These are phyloP conservation scores for Epizoanthus rinbou DNA, from an alignment of 92 coral and sea anemone species.

Conservation along the genomic window DNA sequence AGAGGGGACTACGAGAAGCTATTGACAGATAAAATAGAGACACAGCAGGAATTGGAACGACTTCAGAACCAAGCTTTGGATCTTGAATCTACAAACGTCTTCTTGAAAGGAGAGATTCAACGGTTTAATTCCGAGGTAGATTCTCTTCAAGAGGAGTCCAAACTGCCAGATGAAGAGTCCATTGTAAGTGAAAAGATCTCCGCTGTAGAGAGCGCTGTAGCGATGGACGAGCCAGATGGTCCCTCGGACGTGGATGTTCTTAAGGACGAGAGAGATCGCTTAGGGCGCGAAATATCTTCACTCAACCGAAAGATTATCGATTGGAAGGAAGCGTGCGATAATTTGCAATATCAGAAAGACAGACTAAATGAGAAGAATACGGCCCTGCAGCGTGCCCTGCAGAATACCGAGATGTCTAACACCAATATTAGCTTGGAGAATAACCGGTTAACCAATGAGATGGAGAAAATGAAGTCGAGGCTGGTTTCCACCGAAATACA, in stretches of 20 bases:
- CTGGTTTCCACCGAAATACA: constrained; percentile 76
- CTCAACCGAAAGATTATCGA: constrained; percentile 70
- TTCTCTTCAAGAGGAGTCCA: constrained; percentile 30
- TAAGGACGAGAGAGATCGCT: constrained; percentile 83
- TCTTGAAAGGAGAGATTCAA: constrained; percentile 49
- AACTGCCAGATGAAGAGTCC: constrained; percentile 38
- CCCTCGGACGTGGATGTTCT: constrained; percentile 70
- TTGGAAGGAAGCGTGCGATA: constrained; percentile 74
- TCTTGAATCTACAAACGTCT: constrained; percentile 41
- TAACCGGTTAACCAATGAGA: constrained; percentile 77
- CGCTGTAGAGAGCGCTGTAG: constrained; percentile 46
- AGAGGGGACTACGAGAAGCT: constrained; percentile 52
- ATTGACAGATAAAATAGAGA: constrained; percentile 48
- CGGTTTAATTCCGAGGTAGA: constrained; percentile 48
- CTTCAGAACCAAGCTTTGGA: constrained; percentile 52
- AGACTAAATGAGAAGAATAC: constrained; percentile 45
- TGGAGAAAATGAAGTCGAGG: constrained; percentile 71
- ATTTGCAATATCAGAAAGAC: constrained; percentile 71
- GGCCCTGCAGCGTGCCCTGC: constrained; percentile 45
- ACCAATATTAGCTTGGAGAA: constrained; percentile 69
- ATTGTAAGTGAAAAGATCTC: constrained; percentile 33
- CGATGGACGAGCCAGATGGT: constrained; percentile 50
- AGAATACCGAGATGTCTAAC: constrained; percentile 50
- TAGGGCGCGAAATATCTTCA: constrained; percentile 76
- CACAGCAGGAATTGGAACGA: constrained; percentile 42